These are phyloP conservation scores for Periplaneta americana DNA, from an alignment of 1,140 invertebrate genomes.

Conservation along the genomic window DNA sequence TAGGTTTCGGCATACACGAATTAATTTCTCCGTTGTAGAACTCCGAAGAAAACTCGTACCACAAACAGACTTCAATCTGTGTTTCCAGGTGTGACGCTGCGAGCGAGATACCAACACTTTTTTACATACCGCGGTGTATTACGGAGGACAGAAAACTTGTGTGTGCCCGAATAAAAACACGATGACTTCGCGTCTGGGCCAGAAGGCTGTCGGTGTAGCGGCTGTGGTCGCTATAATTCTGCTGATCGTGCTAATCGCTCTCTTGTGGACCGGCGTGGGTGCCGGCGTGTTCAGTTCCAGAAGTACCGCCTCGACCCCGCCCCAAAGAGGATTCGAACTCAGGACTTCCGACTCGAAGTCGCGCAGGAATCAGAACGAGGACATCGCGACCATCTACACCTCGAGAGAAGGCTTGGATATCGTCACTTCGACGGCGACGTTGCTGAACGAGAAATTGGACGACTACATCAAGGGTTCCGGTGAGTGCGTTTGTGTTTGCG, in stretches of 20 bases:
- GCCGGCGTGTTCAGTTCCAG: neutral
- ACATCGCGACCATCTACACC: neutral
- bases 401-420: neutral
- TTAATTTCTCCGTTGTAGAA: no score
- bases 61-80: neutral
- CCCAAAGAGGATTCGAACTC: neutral
- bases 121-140: neutral
- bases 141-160: neutral
- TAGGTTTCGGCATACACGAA: no score
- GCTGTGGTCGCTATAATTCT: neutral
- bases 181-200: neutral
- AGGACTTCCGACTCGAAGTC: neutral
- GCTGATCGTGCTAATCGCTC: neutral
- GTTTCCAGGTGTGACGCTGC: neutral
- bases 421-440: neutral
- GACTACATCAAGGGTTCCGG: neutral
- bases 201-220: neutral
- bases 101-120: neutral
- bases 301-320: neutral
- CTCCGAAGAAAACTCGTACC: neutral
- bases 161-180: neutral
- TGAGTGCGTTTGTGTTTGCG: no score
- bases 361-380: neutral
- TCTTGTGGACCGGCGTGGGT: neutral
- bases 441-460: neutral